These are phyloP conservation scores for Salmo trutta DNA, from an alignment of 2,797 vertebrate genomes.

Conservation along the genomic window DNA sequence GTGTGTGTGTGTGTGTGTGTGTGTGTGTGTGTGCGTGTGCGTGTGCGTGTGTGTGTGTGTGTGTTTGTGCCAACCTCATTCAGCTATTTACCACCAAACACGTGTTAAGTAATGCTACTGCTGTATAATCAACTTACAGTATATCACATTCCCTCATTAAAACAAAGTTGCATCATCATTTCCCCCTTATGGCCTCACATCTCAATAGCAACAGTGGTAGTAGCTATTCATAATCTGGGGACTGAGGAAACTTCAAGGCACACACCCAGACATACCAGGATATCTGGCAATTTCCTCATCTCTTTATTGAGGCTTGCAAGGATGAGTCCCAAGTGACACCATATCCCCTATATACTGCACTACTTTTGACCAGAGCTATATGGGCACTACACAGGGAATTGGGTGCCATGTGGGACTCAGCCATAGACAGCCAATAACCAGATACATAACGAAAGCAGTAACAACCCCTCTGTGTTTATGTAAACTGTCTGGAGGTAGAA, in stretches of 20 bases:
- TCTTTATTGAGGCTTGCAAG: conserved; percentile 34
- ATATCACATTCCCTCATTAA: too few species aligned
- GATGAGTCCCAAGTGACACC: conserved; percentile 8
- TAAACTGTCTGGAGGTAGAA: conserved; percentile 49
- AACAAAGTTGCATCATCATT: too few species aligned
- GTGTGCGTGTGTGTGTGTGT: too few species aligned
- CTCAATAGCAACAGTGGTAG: too few species aligned
- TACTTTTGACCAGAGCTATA: neutral
- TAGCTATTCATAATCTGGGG: neutral
- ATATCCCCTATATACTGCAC: neutral
- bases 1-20: too few species aligned
- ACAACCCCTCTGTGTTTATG: conserved; percentile 41
- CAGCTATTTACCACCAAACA: too few species aligned
- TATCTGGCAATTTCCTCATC: conserved; percentile 46
- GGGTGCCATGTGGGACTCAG: neutral
- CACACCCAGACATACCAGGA: conserved; percentile 23
- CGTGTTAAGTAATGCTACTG: too few species aligned
- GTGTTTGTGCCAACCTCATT: neutral
- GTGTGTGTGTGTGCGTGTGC: too few species aligned
- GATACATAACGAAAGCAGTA: conserved; percentile 24
- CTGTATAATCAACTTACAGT: too few species aligned
- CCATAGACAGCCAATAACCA: conserved; percentile 29
- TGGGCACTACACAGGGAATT: neutral
- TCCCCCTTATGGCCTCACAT: too few species aligned
- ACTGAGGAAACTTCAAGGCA: conserved; percentile 10